A percentile compares a stretch with the other conserved stretches of the same genome.
These are phyloP conservation scores for Porites rus DNA, from an alignment of 92 coral and sea anemone species.

Conservation along the genomic window DNA sequence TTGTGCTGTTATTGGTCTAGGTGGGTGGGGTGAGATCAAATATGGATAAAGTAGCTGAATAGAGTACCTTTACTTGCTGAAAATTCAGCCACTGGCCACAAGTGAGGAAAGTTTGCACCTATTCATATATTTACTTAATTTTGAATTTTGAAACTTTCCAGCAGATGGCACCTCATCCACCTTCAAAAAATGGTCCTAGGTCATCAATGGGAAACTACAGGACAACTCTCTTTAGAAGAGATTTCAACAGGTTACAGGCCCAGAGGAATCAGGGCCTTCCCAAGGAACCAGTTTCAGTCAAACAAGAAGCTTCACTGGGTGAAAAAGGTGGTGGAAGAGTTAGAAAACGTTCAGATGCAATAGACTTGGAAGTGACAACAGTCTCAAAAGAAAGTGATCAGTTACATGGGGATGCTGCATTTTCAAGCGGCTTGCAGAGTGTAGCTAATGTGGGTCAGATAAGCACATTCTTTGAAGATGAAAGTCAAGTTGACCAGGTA, in stretches of 20 bases:
- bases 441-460: conserved; percentile 6
- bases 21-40: too few species aligned
- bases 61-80: too few species aligned
- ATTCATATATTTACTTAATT: too few species aligned
- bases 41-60: too few species aligned
- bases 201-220: conserved; percentile 74
- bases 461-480: conserved; percentile 16
- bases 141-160: too few species aligned
- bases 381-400: neutral
- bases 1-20: too few species aligned
- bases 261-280: conserved; percentile 65
- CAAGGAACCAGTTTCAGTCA: conserved; percentile 43
- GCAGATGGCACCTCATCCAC: conserved; percentile 93
- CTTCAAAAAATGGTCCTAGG: conserved; percentile 64
- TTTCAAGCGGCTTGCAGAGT: neutral
- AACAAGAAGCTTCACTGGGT: neutral
- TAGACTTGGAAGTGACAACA: neutral
- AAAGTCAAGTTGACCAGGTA: conserved; percentile 23
- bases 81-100: too few species aligned
- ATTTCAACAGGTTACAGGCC: conserved; percentile 82
- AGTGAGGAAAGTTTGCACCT: too few species aligned
- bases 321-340: neutral
- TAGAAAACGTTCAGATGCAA: neutral
- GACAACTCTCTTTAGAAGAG: conserved; percentile 90
- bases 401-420: neutral